Evolutionary conservation across 2,888 invertebrate species (phyloP).

Genomic region (Dyspetes luteomarginatus): DNA sequence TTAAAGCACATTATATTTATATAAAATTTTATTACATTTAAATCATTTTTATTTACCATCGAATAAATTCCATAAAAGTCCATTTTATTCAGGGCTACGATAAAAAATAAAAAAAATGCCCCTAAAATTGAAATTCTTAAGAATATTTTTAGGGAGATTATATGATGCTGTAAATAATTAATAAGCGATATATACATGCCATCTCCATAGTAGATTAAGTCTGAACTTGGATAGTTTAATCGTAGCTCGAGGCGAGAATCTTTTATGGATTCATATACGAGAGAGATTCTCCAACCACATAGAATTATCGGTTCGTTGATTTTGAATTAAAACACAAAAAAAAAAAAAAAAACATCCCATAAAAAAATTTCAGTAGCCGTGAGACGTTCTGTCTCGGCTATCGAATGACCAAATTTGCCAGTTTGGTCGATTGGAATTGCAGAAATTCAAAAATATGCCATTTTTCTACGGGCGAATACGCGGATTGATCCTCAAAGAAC

Average conservation of each 20-base stretch:
- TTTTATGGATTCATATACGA: slow-evolving; percentile 38
- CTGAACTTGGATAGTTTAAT: slow-evolving; percentile 45
- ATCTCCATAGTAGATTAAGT: too few relatives aligned
- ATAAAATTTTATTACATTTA: too few relatives aligned
- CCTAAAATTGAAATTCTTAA: too few relatives aligned
- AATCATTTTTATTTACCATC: too few relatives aligned
- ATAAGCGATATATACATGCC: too few relatives aligned
- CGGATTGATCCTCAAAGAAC: slow-evolving; percentile 6
- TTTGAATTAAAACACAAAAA: slow-evolving; percentile 11
- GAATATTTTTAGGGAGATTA: too few relatives aligned
- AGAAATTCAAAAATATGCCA: slow-evolving; percentile 31
- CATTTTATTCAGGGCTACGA: too few relatives aligned
- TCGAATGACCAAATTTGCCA: slow-evolving; percentile 50
- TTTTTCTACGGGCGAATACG: not conserved
- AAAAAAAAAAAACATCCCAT: not conserved
- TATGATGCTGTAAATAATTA: too few relatives aligned
- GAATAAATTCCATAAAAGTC: too few relatives aligned
- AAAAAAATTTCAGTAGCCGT: slow-evolving; percentile 59
- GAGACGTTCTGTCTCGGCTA: slow-evolving; percentile 40
- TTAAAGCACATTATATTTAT: too few relatives aligned
- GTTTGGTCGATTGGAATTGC: slow-evolving; percentile 36
- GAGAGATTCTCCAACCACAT: slow-evolving; percentile 32
- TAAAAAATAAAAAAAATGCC: too few relatives aligned
- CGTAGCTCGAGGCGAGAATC: slow-evolving; percentile 41
- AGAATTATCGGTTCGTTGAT: slow-evolving; percentile 45